Percentiles rank a stretch among this genome's conserved stretches.
Evolutionary conservation across 2,797 vertebrate genomes (phyloP).

Genomic region (Mus spretus): DNA sequence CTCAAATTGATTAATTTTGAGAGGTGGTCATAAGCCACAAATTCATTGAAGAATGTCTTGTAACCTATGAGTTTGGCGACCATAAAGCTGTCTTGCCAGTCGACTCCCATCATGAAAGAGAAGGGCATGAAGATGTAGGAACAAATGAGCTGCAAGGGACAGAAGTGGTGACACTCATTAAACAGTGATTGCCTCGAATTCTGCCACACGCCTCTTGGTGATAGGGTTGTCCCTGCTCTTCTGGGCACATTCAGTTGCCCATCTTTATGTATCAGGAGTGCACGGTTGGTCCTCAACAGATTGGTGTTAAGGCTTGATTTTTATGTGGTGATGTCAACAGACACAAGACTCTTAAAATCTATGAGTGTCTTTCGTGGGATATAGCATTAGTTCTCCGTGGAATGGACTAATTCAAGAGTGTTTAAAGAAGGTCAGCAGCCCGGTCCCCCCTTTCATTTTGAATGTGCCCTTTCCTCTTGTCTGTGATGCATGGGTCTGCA

Average conservation of each 20-base stretch:
- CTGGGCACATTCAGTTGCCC: not conserved
- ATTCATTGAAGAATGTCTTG: conserved; percentile 96
- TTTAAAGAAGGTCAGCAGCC: not conserved
- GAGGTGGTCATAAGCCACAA: conserved; percentile 93
- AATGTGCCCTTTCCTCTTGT: not conserved
- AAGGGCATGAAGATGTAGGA: conserved; percentile 95
- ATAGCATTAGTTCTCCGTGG: not conserved
- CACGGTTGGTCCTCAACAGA: not conserved
- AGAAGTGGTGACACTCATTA: conserved; percentile 18
- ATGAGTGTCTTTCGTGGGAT: not conserved
- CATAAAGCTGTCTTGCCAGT: conserved; percentile 94
- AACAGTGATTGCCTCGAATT: not conserved
- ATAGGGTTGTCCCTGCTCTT: not conserved
- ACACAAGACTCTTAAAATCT: not conserved
- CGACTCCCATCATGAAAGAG: conserved; percentile 95
- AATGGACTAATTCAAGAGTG: no score
- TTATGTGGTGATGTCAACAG: not conserved
- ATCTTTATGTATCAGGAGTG: not conserved
- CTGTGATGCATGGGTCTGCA: not conserved
- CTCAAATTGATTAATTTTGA: conserved; percentile 90
- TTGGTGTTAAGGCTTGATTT: not conserved
- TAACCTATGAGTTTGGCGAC: conserved; percentile 93
- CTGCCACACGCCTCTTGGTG: not conserved
- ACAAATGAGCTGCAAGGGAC: conserved; percentile 91
- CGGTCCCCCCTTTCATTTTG: not conserved